These are phyloP conservation scores for Centropristis striata DNA, from an alignment of 2,113 vertebrate genomes.

Conservation along the genomic window DNA sequence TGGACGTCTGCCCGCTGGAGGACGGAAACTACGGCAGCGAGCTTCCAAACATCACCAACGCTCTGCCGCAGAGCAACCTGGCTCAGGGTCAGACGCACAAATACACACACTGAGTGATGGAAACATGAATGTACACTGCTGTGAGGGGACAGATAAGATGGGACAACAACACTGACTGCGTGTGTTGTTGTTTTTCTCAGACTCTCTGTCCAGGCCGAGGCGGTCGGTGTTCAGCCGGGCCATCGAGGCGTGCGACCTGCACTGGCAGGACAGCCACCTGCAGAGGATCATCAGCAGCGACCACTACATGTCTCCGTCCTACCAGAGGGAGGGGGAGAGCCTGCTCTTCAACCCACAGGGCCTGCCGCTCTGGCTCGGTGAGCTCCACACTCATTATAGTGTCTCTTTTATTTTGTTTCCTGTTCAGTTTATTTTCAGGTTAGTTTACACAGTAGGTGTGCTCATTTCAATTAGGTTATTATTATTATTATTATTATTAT, in stretches of 20 bases:
- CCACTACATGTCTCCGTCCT: slow-evolving; percentile 92
- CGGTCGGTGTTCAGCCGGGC: slow-evolving; percentile 96
- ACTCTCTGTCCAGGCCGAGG: slow-evolving; percentile 92
- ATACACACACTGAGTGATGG: background rate
- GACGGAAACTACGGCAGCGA: slow-evolving; percentile 98
- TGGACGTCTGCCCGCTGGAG: slow-evolving; percentile 97
- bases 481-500: too few species aligned
- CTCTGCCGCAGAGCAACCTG: slow-evolving; percentile 93
- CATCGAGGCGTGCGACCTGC: slow-evolving; percentile 95
- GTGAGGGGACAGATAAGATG: too few species aligned
- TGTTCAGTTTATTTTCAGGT: too few species aligned
- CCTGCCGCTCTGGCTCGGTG: slow-evolving; percentile 97
- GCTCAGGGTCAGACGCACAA: slow-evolving; percentile 88
- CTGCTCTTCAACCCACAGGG: slow-evolving; percentile 97
- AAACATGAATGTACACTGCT: too few species aligned
- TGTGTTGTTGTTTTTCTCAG: slow-evolving; percentile 71
- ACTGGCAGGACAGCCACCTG: slow-evolving; percentile 99
- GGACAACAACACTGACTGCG: background rate
- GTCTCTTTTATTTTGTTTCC: too few species aligned
- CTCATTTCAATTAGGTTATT: too few species aligned
- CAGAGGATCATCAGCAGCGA: slow-evolving; percentile 99
- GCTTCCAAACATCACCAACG: slow-evolving; percentile 97
- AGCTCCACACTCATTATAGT: background rate
- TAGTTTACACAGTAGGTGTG: too few species aligned
- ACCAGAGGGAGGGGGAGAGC: slow-evolving; percentile 94